Evolutionary conservation across 2,113 vertebrate species (phyloP), one percentile per base, ranked within the genome.

Genomic region (Menidia beryllina): DNA sequence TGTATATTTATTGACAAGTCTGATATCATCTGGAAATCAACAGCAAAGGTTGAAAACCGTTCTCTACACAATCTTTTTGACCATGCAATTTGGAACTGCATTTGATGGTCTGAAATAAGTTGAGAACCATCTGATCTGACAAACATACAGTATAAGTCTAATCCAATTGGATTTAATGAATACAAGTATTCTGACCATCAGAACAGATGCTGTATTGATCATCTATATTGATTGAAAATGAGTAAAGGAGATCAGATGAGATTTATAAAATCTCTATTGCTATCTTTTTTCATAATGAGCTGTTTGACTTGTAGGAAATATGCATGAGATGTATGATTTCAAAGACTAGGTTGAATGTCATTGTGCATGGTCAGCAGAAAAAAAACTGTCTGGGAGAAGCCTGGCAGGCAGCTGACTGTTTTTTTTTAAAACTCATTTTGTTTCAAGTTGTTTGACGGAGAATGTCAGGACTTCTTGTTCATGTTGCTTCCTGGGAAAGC

Each of bases 381-480:
- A 69, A 56, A 55, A 24, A 3, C 6, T 41, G 50, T 8, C n/a
- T 68, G 24, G 55, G 51, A 61, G n/a, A 51, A 61, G 62, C 20
- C 45, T 41, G 70, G 53, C 54, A 65, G 39, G 41, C 26, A 23
- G 15, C 23, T 72, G 47, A 3, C 15, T 54, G 17, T 0, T 50
- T 76, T 69, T 7, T 27, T 68, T 30, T 72, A 24, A n/a, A n/a
- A 13, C n/a, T 49, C 43, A 58, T 38, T 62, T 63, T 52, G 24
- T 79, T 82, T 67, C 26, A 63, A 69, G 54, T 75, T 79, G 43
- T 84, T 87, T 79, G 81, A 69, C 60, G 69, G 62, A 84, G 72
- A 53, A 82, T 58, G 71, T 74, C 74, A 60, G 66, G 84, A 69
- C 55, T 45, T 75, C 77, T 76, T 88, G 79, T 87, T 87, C 83